Conservation (phyloP, 2,888 invertebrate genomes). For the Drosophila imparisetae region DNA sequence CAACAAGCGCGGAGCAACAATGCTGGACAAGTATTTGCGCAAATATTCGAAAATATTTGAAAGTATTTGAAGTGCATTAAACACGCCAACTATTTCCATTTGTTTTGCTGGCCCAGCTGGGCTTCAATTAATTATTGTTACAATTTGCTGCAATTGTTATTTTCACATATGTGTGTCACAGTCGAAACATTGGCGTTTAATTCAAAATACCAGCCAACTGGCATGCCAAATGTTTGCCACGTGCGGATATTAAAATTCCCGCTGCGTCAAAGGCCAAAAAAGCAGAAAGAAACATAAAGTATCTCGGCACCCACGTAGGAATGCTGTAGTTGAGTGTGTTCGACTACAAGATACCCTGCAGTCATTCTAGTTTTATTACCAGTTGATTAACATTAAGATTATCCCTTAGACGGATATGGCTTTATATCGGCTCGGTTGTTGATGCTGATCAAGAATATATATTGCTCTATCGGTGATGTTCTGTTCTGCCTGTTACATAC, state of each 20-base stretch:
- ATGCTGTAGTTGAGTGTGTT: background rate
- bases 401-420: background rate
- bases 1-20: slow-evolving; percentile 26
- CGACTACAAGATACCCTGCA: background rate
- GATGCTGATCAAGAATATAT: background rate
- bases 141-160: slow-evolving; percentile 1
- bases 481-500: background rate
- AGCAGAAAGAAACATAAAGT: slow-evolving; percentile 12
- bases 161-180: slow-evolving; percentile 15
- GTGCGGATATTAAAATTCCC: slow-evolving; percentile 74
- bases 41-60: slow-evolving; percentile 63
- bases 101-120: slow-evolving; percentile 9
- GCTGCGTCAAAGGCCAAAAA: slow-evolving; percentile 54
- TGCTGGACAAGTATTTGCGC: slow-evolving; percentile 54
- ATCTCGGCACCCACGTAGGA: slow-evolving; percentile 23
- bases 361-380: background rate
- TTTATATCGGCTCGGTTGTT: background rate
- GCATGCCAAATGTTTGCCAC: slow-evolving; percentile 49
- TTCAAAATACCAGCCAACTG: slow-evolving; percentile 33
- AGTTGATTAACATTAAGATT: background rate
- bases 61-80: slow-evolving; percentile 55
- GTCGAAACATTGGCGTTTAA: slow-evolving; percentile 17
- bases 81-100: slow-evolving; percentile 20
- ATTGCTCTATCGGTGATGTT: background rate
- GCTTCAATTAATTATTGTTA: slow-evolving; percentile 45